These are phyloP conservation scores for Sitta europaea DNA, from an alignment of 2,113 vertebrate species.

Conservation along the genomic window DNA sequence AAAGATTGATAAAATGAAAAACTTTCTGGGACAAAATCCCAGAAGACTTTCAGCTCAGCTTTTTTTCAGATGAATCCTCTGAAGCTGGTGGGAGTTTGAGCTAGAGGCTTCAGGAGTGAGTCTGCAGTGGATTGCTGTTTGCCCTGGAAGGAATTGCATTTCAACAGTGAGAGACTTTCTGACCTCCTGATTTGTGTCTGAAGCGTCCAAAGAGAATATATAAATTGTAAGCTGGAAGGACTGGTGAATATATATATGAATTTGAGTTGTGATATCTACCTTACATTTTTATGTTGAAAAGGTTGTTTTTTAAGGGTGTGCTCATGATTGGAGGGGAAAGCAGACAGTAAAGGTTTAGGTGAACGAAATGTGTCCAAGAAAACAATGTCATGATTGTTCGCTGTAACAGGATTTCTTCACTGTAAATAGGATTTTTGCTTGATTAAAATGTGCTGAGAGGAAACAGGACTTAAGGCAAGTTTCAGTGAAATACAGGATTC, in stretches of 20 bases:
- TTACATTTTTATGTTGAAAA: not conserved
- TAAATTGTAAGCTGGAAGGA: not conserved
- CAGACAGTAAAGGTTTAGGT: not conserved
- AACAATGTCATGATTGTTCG: not conserved
- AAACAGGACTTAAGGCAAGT: not conserved
- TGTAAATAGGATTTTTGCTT: not conserved
- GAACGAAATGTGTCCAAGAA: not conserved
- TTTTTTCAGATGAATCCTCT: not conserved
- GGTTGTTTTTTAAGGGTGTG: not conserved
- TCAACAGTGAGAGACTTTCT: not conserved
- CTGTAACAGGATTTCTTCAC: not conserved
- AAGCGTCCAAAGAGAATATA: not conserved
- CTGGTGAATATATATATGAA: not conserved
- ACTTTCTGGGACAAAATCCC: not conserved
- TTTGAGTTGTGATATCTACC: not conserved
- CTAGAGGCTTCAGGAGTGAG: not conserved
- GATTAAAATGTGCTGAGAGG: slow-evolving; percentile 11
- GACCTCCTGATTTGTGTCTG: not conserved
- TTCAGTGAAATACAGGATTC: not conserved
- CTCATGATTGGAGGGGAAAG: not conserved
- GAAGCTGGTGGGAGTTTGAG: not conserved
- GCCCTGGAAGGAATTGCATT: not conserved
- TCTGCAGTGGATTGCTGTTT: not conserved
- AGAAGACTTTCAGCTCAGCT: not conserved
- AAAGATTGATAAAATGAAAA: not conserved